Percentiles rank a stretch among this genome's conserved stretches.
Evolutionary conservation across 35 echinoderm and acorn worm species (phyloP).

Genomic region (Lytechinus pictus): DNA sequence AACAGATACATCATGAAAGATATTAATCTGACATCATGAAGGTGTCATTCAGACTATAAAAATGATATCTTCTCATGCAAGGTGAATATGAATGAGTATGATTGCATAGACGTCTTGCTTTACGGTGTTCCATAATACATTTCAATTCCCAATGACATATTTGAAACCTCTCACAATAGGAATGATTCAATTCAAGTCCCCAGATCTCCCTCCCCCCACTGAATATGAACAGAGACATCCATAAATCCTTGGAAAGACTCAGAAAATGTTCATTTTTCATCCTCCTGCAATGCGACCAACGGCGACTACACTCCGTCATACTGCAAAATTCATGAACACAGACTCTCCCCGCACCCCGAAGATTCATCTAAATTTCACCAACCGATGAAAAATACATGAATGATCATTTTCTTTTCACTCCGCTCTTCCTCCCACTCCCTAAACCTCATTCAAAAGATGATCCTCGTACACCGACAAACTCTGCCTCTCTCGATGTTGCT

Average conservation of each 20-base stretch:
- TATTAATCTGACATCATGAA: too few species aligned
- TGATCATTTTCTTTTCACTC: not conserved
- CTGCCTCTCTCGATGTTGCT: not conserved
- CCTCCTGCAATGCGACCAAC: not conserved
- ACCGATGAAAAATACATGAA: not conserved
- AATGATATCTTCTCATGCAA: too few species aligned
- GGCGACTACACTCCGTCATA: not conserved
- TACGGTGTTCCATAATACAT: too few species aligned
- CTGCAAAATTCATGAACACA: not conserved
- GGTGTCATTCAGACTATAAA: too few species aligned
- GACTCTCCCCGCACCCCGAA: not conserved
- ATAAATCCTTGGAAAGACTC: not conserved
- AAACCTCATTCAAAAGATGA: not conserved
- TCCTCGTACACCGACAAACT: not conserved
- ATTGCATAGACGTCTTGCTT: too few species aligned
- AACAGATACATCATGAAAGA: too few species aligned
- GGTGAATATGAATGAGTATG: too few species aligned
- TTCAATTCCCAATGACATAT: too few species aligned
- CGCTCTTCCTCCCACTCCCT: not conserved
- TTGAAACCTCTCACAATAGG: too few species aligned
- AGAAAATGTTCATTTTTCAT: not conserved
- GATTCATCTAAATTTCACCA: conserved; percentile 13
- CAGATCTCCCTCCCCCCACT: too few species aligned
- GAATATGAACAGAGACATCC: not conserved
- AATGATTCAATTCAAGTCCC: too few species aligned